Percentiles rank a stretch among this genome's conserved stretches.
phyloP scores from a whole-genome alignment of 1,140 invertebrate species.

The Papilio helenus region DNA sequence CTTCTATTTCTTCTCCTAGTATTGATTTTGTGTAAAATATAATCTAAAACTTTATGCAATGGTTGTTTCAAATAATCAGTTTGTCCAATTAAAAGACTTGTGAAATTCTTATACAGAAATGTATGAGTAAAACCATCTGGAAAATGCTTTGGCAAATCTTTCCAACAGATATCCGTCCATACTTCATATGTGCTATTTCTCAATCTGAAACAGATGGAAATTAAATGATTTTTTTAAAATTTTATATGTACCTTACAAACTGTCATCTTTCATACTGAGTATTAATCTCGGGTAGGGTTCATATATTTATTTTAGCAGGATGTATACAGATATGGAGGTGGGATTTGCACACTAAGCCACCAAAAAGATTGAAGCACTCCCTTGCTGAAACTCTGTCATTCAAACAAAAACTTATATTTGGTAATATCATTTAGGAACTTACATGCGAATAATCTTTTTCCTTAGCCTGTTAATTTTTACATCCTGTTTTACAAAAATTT shows the following conservation, averaged over 20 bases:
- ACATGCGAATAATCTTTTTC: conserved; percentile 59
- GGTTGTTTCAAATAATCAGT: conserved; percentile 51
- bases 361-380: too few relatives aligned
- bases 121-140: conserved; percentile 60
- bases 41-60: conserved; percentile 52
- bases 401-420: conserved; percentile 17
- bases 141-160: conserved; percentile 60
- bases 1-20: conserved; percentile 45
- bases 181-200: conserved; percentile 57
- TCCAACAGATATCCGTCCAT: conserved; percentile 72
- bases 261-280: too few relatives aligned
- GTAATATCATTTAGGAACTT: conserved; percentile 43
- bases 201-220: conserved; percentile 56
- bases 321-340: too few relatives aligned
- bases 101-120: conserved; percentile 57
- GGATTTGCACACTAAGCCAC: too few relatives aligned
- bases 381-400: neutral
- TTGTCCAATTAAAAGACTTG: conserved; percentile 39
- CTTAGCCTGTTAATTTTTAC: conserved; percentile 59
- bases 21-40: conserved; percentile 48
- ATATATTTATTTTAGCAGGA: too few relatives aligned
- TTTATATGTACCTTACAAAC: neutral
- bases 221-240: conserved; percentile 12
- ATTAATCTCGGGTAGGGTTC: too few relatives aligned
- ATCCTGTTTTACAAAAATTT: conserved; percentile 63